Conservation (phyloP, 2,888 invertebrate genomes). For the Polylopha cassiicola region DNA sequence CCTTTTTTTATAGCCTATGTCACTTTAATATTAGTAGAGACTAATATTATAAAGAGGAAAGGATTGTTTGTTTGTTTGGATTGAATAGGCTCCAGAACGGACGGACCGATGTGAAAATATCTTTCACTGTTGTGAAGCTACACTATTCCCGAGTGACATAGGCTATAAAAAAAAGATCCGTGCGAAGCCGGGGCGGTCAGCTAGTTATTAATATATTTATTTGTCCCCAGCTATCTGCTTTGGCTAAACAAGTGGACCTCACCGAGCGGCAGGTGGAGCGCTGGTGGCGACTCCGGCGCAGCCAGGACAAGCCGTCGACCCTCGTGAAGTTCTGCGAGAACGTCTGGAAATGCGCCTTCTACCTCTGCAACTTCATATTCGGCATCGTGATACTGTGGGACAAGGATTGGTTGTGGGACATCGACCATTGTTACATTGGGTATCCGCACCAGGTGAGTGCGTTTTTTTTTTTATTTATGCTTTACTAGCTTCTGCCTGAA, state of each 20-base stretch:
- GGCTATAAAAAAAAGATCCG: too few species aligned
- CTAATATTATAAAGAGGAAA: too few species aligned
- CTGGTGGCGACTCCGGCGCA: conserved; percentile 91
- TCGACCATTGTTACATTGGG: conserved; percentile 90
- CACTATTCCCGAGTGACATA: too few species aligned
- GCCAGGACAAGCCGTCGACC: conserved; percentile 93
- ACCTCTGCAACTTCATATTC: conserved; percentile 88
- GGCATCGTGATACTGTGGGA: conserved; percentile 91
- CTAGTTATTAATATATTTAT: background rate
- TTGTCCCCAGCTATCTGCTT: conserved; percentile 75
- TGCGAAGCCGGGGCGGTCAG: background rate
- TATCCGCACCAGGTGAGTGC: conserved; percentile 87
- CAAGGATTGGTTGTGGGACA: conserved; percentile 97
- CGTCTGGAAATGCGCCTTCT: conserved; percentile 93
- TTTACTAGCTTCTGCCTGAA: too few species aligned
- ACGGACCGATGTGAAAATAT: too few species aligned
- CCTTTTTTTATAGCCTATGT: too few species aligned
- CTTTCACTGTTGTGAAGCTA: too few species aligned
- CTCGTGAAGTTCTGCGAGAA: conserved; percentile 96
- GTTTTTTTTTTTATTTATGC: too few species aligned
- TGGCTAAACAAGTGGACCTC: conserved; percentile 91
- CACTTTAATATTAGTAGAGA: too few species aligned
- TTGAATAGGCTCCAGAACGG: too few species aligned
- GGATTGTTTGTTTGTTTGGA: too few species aligned
- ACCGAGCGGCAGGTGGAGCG: conserved; percentile 92